Conservation (phyloP, 2,113 vertebrate species). For the Chiloscyllium plagiosum region DNA sequence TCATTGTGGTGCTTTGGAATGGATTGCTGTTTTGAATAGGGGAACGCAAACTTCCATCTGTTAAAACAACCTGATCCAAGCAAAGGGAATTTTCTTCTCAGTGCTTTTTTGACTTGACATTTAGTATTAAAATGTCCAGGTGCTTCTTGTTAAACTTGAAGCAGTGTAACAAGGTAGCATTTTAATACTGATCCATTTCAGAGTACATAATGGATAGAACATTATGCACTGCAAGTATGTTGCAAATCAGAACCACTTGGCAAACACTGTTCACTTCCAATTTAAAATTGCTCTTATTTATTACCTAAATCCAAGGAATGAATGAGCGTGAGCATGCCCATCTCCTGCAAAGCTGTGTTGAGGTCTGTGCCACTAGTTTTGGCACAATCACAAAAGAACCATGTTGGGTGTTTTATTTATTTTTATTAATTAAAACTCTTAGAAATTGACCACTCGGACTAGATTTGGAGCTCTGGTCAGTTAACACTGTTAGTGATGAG, state of each 20-base stretch:
- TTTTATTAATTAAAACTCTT: background rate
- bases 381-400: no score
- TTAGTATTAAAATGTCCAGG: background rate
- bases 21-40: background rate
- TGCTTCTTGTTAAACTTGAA: background rate
- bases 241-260: background rate
- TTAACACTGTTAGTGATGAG: background rate
- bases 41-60: background rate
- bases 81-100: background rate
- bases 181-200: background rate
- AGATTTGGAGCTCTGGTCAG: no score
- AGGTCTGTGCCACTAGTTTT: background rate
- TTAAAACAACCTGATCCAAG: background rate
- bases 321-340: no score
- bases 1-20: no score
- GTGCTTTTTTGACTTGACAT: background rate
- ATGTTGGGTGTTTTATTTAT: background rate
- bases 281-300: background rate
- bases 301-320: no score
- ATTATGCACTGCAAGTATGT: background rate
- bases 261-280: background rate
- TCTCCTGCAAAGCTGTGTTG: background rate
- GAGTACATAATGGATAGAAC: background rate
- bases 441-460: background rate
- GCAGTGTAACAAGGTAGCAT: background rate